Evolutionary conservation across 2,797 vertebrate species (phyloP), one percentile per base, ranked within the genome.

Genomic region (Halcyon badia): DNA sequence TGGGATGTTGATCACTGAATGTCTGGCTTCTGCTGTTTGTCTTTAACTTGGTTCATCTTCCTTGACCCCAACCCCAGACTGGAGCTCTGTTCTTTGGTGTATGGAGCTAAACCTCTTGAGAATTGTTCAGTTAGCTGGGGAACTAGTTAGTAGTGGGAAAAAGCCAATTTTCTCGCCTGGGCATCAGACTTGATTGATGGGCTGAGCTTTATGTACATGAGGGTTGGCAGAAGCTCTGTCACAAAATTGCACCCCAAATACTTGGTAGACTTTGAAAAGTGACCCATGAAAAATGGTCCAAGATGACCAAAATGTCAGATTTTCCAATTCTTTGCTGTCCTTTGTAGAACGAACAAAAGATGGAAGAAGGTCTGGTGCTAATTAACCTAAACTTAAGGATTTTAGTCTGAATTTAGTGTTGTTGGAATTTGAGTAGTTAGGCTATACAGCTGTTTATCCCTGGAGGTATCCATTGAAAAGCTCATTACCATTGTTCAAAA

Each of bases 401-500:
- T 68, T 89, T 24, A 52, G 18, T 33, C 66, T 86, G 83, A 90
- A 79, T 81, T 91, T 72, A 42, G 54, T 96, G 82, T 24, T 85
- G 65, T n/a, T 94, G 89, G 72, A 79, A 84, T 90, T 69, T 18
- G 77, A 86, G 72, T 42, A 76, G 76, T 90, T 87, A 33, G 65
- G 58, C 62, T 90, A 5, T 73, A 82, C 66, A 89, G 69, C 66
- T 96, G 87, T 95, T 96, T 94, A 92, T 77, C 89, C 96, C 92
- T 83, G 90, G 89, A 94, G 95, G 87, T 92, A 89, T 64, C 81
- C 28, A 6, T 77, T 94, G 86, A 90, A 95, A 94, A 96, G 35
- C 71, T 95, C 77, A 68, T 79, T 95, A 77, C 56, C 18, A 92
- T 96, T 96, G 95, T 91, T 94, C 64, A 75, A 66, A 97, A 46